Conservation (phyloP, 2,113 vertebrate species). For the Raphicerus campestris region DNA sequence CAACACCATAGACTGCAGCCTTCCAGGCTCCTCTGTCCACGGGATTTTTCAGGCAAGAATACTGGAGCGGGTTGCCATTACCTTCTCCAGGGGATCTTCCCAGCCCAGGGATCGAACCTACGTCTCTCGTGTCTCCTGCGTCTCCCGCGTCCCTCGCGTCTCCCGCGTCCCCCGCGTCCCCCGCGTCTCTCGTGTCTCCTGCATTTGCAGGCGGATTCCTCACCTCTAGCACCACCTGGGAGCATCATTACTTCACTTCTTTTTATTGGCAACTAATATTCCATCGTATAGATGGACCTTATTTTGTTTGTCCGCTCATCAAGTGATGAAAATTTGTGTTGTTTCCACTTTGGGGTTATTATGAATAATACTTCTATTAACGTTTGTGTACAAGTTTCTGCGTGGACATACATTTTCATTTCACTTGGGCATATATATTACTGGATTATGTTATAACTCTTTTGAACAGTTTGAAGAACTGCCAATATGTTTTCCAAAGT, state of each 20-base stretch:
- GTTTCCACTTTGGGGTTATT: not conserved
- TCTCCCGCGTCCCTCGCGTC: no score
- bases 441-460: not conserved
- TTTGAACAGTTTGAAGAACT: not conserved
- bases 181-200: not conserved
- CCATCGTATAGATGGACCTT: accelerated
- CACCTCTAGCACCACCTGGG: not conserved
- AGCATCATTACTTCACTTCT: not conserved
- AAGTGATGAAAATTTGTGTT: not conserved
- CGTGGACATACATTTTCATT: not conserved
- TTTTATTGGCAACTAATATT: not conserved
- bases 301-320: not conserved
- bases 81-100: not conserved
- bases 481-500: not conserved
- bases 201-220: not conserved
- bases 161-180: no score
- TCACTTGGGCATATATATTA: not conserved
- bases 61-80: not conserved
- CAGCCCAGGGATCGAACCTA: not conserved
- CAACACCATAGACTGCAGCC: not conserved
- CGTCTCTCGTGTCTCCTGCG: not conserved
- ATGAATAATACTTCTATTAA: not conserved
- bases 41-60: not conserved
- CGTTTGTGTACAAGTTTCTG: not conserved
- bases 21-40: not conserved